A percentile compares a stretch with the other conserved stretches of the same genome.
Conservation (phyloP, 2,888 invertebrate genomes). For the Spicauda simplicius region DNA sequence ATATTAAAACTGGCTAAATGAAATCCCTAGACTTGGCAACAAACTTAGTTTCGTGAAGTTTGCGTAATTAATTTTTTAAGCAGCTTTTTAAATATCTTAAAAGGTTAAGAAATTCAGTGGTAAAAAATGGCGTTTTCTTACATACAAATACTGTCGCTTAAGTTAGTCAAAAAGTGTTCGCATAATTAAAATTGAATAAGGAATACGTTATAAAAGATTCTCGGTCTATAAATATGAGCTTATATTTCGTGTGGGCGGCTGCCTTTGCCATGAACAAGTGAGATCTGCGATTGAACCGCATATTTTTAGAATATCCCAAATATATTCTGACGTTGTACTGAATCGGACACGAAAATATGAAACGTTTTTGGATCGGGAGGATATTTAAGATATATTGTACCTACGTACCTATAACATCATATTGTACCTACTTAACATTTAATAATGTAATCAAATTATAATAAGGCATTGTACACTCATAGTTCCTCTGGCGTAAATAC, state of each 20-base stretch:
- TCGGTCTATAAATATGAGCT: conserved; percentile 2
- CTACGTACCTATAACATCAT: no score
- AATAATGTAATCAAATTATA: no score
- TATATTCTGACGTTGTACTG: conserved; percentile 16
- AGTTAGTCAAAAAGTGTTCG: background rate
- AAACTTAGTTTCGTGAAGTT: background rate
- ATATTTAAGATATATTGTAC: background rate
- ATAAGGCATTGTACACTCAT: no score
- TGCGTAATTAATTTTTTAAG: background rate
- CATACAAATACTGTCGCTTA: background rate
- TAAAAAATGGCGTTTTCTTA: background rate
- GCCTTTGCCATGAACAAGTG: conserved; percentile 15
- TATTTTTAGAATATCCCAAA: conserved; percentile 26
- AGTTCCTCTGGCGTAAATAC: no score
- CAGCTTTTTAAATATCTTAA: no score
- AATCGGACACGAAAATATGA: conserved; percentile 7
- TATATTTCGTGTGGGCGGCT: conserved; percentile 15
- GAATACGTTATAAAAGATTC: conserved; percentile 1
- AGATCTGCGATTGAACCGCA: conserved; percentile 16
- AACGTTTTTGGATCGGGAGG: background rate
- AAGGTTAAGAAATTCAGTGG: no score
- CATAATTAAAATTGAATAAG: no score
- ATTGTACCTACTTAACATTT: no score
- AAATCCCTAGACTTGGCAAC: background rate
- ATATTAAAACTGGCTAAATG: background rate